Evolutionary conservation across 2,797 vertebrate genomes (phyloP).

Genomic region (Tenualosa thibaudeaui): DNA sequence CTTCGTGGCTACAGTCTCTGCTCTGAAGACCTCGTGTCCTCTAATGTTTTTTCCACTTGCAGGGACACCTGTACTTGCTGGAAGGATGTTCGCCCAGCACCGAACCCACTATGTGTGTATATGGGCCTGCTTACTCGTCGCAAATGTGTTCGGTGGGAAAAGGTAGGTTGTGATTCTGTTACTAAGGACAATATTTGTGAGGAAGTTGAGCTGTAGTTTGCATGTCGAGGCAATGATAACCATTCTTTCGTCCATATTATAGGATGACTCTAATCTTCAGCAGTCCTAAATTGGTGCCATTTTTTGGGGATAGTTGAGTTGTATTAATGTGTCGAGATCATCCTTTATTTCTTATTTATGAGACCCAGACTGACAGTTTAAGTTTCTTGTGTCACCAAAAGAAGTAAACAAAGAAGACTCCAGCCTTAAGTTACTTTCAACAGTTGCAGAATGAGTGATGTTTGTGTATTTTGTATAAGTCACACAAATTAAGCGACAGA

Average conservation of each 20-base stretch:
- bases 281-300: not conserved
- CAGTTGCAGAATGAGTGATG: not conserved
- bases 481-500: not conserved
- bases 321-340: not conserved
- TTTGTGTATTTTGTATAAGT: not conserved
- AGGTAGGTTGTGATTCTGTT: constrained; percentile 75
- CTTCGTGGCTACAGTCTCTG: not conserved
- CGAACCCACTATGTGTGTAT: constrained; percentile 78
- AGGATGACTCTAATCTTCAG: constrained; percentile 14
- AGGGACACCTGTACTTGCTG: constrained; percentile 79
- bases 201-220: constrained; percentile 2
- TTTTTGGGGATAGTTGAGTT: not conserved
- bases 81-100: constrained; percentile 83
- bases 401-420: not conserved
- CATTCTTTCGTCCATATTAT: not conserved
- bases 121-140: constrained; percentile 85
- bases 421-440: not conserved
- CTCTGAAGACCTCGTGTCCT: not conserved
- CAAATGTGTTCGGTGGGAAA: constrained; percentile 81
- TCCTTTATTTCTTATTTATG: not conserved
- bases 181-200: not conserved
- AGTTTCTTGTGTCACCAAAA: not conserved
- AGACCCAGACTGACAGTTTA: not conserved
- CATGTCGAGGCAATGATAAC: not conserved
- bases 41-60: constrained; percentile 50